phyloP scores from a whole-genome alignment of 1,140 invertebrate genomes.

The Akabosia matsudoensis region DNA sequence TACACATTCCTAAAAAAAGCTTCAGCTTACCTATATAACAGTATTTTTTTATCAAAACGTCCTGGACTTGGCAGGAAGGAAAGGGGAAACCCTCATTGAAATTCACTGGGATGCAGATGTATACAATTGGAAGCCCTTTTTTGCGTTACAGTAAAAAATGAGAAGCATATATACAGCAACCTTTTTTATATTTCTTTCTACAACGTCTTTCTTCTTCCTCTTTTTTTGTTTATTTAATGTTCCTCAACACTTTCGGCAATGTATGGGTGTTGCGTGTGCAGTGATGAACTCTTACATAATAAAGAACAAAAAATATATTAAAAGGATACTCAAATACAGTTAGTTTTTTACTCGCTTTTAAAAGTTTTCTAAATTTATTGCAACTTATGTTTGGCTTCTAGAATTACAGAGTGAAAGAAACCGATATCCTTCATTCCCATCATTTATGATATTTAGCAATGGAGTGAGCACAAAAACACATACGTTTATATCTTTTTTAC shows the following conservation, averaged over 20 bases:
- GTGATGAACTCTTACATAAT: background rate
- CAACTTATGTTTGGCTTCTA: conserved; percentile 16
- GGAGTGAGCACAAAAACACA: background rate
- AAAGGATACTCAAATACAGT: background rate
- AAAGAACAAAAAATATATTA: background rate
- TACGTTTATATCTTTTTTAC: background rate
- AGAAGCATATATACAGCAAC: background rate
- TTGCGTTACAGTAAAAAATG: background rate
- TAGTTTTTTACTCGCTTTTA: background rate
- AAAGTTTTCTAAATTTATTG: conserved; percentile 14
- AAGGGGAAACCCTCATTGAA: background rate
- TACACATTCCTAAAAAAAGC: too few relatives aligned
- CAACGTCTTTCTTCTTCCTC: background rate
- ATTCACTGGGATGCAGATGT: background rate
- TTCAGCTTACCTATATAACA: too few relatives aligned
- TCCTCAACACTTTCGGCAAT: background rate
- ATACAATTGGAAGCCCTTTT: conserved; percentile 1
- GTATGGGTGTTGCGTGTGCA: background rate
- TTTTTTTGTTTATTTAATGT: conserved; percentile 6
- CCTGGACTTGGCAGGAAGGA: background rate
- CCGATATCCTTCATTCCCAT: conserved; percentile 13
- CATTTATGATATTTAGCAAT: conserved; percentile 14
- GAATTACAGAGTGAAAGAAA: background rate
- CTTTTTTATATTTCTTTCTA: background rate
- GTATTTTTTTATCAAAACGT: too few relatives aligned